phyloP scores from a whole-genome alignment of 2,888 invertebrate species.

The Ectemnius continuus region DNA sequence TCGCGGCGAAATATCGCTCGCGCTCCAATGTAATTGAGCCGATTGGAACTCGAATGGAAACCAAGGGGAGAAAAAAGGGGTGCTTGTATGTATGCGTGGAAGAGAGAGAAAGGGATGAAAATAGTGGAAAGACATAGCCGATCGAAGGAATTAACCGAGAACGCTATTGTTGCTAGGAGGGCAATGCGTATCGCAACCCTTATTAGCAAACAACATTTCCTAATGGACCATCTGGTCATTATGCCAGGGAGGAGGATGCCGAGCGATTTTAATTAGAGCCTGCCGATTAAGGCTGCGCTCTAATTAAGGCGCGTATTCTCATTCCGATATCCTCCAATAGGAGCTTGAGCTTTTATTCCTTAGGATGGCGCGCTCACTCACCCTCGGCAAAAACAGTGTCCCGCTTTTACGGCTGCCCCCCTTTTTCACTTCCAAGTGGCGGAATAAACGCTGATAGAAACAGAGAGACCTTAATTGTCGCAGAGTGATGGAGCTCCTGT shows the following conservation, averaged over 20 bases:
- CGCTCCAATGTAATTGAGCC: slow-evolving; percentile 48
- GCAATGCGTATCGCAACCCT: slow-evolving; percentile 19
- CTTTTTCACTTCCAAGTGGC: too few relatives aligned
- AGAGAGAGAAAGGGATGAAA: not conserved
- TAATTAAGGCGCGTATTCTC: slow-evolving; percentile 10
- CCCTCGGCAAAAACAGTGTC: too few relatives aligned
- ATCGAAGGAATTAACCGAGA: slow-evolving; percentile 20
- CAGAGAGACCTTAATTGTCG: too few relatives aligned
- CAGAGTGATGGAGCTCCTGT: too few relatives aligned
- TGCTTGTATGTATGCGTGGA: too few relatives aligned
- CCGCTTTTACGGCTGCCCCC: too few relatives aligned
- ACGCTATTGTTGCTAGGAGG: slow-evolving; percentile 26
- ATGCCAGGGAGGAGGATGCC: slow-evolving; percentile 6
- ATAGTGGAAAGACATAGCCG: slow-evolving; percentile 8
- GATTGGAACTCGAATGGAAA: slow-evolving; percentile 44
- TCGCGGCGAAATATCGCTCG: slow-evolving; percentile 46
- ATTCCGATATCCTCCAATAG: too few relatives aligned
- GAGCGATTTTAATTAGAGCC: slow-evolving; percentile 40
- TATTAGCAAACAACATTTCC: slow-evolving; percentile 40
- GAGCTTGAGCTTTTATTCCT: too few relatives aligned
- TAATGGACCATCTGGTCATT: slow-evolving; percentile 37
- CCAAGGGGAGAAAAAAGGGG: slow-evolving; percentile 1
- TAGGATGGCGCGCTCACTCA: too few relatives aligned
- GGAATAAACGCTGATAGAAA: too few relatives aligned
- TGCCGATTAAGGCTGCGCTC: slow-evolving; percentile 38